Percentiles rank a stretch among this genome's conserved stretches.
Conservation (phyloP, 2,113 vertebrate genomes). For the Alaudala cheleensis region DNA sequence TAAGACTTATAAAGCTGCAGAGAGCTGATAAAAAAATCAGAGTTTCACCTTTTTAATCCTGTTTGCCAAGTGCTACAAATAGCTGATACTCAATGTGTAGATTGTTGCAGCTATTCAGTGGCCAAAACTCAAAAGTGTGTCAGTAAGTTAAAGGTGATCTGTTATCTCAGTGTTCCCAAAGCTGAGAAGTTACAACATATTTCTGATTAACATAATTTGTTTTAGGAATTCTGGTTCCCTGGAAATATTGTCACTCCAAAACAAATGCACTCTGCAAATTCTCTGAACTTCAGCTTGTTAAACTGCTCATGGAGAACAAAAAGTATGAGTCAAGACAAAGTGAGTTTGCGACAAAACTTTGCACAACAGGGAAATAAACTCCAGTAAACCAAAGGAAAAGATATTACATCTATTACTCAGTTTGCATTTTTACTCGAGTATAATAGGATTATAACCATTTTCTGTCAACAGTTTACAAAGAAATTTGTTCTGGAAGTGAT, state of each 20-base stretch:
- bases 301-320: not conserved
- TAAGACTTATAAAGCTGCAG: not conserved
- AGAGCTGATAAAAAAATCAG: conserved; percentile 28
- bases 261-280: not conserved
- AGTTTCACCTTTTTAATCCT: conserved; percentile 24
- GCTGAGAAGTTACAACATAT: not conserved
- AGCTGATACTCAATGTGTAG: not conserved
- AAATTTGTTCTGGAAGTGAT: conserved; percentile 45
- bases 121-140: conserved; percentile 41
- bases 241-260: not conserved
- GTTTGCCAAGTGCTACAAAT: not conserved
- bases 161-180: conserved; percentile 9
- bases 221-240: conserved; percentile 44
- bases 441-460: conserved; percentile 52
- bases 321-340: not conserved
- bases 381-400: not conserved
- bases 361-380: conserved; percentile 18
- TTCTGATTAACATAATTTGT: conserved; percentile 3
- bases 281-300: not conserved
- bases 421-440: not conserved
- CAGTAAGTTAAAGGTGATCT: conserved; percentile 46
- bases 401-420: conserved; percentile 24
- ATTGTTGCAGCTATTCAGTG: not conserved
- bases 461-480: conserved; percentile 58
- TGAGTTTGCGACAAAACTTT: not conserved